Evolutionary conservation across 2,888 invertebrate genomes (phyloP).

Genomic region (Blera fallax): DNA sequence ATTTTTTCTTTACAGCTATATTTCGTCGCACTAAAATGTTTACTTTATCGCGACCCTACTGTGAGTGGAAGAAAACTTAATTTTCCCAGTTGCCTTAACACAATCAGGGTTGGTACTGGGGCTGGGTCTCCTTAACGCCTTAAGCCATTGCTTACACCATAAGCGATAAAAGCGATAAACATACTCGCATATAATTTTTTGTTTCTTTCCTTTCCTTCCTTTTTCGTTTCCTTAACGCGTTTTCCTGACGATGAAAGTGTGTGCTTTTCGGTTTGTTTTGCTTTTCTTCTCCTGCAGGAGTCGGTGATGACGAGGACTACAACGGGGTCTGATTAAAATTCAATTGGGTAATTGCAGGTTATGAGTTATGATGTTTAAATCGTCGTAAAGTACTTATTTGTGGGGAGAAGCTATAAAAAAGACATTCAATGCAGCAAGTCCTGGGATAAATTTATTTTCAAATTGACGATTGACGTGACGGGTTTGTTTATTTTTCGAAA

Average conservation of each 20-base stretch:
- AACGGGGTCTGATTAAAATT: constrained; percentile 45
- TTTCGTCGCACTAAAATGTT: background rate
- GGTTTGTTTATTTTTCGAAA: background rate
- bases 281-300: background rate
- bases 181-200: constrained; percentile 15
- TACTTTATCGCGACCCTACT: background rate
- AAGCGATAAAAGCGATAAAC: background rate
- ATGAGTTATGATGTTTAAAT: constrained; percentile 39
- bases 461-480: background rate
- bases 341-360: constrained; percentile 60
- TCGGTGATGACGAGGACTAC: background rate
- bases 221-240: background rate
- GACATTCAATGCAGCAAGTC: background rate
- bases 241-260: background rate
- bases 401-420: no score
- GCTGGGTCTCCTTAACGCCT: background rate
- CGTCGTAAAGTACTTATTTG: background rate
- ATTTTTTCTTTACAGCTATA: background rate
- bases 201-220: background rate
- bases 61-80: background rate
- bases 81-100: background rate
- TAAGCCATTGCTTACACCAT: background rate
- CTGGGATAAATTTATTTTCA: background rate
- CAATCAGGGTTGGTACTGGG: background rate
- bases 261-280: background rate